Evolutionary conservation across 2,888 invertebrate species (phyloP), one percentile per base, ranked within the genome.

Genomic region (Oscheius sp.): DNA sequence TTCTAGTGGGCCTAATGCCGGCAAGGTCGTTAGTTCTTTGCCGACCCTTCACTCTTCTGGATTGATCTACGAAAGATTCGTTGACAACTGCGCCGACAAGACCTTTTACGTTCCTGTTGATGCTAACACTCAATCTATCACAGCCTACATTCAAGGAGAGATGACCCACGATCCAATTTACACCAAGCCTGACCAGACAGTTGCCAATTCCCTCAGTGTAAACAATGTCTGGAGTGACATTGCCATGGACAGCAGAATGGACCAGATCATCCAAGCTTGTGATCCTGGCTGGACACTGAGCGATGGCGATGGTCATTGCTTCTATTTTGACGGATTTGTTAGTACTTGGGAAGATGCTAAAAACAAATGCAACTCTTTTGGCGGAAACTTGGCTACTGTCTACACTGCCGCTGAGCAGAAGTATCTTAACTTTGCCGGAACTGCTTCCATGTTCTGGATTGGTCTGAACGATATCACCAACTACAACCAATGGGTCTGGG

Each of bases 41-140:
- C 79, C 82, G 10, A 80, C 82, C n/a, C 63, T 74, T 47, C 83
- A 82, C 66, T 74, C 71, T 60, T 76, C 78, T 0, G 74, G 60
- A 42, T 65, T 84, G 55, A 73, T 83, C 48, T 80, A 75, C 66
- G 81, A 83, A 70, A 75, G 79, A 53, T 65, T 55, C 42, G 75
- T 73, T 5, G 70, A 50, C 37, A 76, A 80, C 55, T 85, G 84
- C 57, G 60, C 79, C 11, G 75, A 78, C 21, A 68, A 75, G 11
- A 79, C 75, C 42, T 85, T 85, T 77, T 85, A 83, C 62, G 73
- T 85, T 57, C 85, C 85, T 11, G 76, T 85, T 11, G 84, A 80
- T 55, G 78, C 74, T 4, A 77, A 78, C 51, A 79, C 84, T 1
- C 85, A 85, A 62, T 75, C 84, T 7, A 76, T 85, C 57, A 75